These are phyloP conservation scores for Neosilurus mollespiculum DNA, from an alignment of 2,797 vertebrate species.

Conservation along the genomic window DNA sequence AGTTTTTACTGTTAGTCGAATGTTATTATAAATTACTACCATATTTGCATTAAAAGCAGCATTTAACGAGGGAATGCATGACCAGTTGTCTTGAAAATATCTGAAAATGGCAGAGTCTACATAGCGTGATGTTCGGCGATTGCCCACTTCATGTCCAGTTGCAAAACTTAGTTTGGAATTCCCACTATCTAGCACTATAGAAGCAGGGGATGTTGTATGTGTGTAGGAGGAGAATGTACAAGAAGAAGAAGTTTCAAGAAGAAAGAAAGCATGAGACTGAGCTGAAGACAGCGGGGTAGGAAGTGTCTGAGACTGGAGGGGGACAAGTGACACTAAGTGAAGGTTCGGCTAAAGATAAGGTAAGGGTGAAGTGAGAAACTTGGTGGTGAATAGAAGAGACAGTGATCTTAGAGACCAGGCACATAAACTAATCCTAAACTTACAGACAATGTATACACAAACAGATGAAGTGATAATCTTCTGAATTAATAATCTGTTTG, in stretches of 20 bases:
- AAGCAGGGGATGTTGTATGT: background rate
- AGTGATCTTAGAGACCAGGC: background rate
- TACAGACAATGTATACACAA: background rate
- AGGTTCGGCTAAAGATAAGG: background rate
- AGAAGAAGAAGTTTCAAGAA: no score
- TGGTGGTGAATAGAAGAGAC: background rate
- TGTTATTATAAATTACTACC: no score
- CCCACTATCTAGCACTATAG: no score
- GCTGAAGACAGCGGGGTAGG: background rate
- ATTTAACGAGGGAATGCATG: no score
- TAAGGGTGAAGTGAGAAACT: constrained; percentile 2
- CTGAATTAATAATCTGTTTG: background rate
- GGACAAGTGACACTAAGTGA: background rate
- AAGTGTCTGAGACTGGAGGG: background rate
- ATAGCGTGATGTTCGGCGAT: no score
- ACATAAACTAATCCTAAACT: background rate
- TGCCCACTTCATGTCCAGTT: no score
- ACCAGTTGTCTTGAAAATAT: no score
- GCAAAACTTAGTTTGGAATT: no score
- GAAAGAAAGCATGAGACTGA: background rate
- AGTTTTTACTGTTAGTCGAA: no score
- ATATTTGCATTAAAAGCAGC: no score
- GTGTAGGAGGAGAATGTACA: background rate
- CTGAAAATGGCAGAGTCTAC: no score
- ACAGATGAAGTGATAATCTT: background rate